Evolutionary conservation across 2,888 invertebrate genomes (phyloP).

Genomic region (Stratiomys singularior): DNA sequence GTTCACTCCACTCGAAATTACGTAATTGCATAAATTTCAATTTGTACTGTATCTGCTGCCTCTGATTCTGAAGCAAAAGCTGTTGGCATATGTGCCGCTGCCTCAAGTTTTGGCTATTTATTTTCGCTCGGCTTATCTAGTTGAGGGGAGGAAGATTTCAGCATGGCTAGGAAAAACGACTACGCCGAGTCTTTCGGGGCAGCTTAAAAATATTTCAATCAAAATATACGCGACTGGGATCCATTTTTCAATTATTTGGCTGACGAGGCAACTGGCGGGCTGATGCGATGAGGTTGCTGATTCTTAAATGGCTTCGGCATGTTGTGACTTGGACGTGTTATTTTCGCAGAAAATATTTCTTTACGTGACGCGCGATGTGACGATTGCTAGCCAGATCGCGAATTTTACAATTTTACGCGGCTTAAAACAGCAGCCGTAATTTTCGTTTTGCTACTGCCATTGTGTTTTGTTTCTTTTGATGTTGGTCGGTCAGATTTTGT

Average conservation of each 20-base stretch:
- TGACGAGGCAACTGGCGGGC: neutral
- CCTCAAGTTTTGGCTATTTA: neutral
- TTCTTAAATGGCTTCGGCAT: neutral
- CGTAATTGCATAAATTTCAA: slow-evolving; percentile 36
- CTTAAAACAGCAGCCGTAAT: neutral
- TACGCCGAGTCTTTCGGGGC: neutral
- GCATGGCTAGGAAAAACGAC: neutral
- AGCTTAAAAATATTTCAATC: slow-evolving; percentile 24
- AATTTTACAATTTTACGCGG: neutral
- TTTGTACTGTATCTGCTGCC: neutral
- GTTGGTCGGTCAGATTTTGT: neutral
- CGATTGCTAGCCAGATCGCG: neutral
- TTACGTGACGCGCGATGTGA: neutral
- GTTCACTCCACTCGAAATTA: slow-evolving; percentile 7
- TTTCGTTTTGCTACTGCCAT: neutral
- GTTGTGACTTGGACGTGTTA: neutral
- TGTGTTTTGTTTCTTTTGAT: neutral
- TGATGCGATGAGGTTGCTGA: slow-evolving; percentile 9
- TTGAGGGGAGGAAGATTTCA: neutral
- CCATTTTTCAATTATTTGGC: neutral
- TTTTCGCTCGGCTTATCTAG: neutral
- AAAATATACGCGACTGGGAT: neutral
- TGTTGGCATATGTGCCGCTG: slow-evolving; percentile 14
- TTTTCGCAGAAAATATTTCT: neutral
- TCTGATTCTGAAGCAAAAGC: neutral